Percentiles rank a stretch among this genome's conserved stretches.
Evolutionary conservation across 2,888 invertebrate species (phyloP).

Genomic region (Mongoloraphidia duomilia): DNA sequence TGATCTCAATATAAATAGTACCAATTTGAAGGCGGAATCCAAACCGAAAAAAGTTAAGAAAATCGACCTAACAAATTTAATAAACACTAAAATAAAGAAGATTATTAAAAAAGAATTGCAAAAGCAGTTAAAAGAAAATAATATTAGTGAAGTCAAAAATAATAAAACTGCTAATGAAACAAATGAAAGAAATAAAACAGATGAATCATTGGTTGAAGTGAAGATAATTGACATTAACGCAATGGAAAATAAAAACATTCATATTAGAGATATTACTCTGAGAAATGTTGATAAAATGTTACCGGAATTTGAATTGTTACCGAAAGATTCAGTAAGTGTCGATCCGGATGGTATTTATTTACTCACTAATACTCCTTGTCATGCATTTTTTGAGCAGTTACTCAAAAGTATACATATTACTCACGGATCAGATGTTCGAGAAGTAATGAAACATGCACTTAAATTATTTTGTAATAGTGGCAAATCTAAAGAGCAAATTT

Average conservation of each 20-base stretch:
- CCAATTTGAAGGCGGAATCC: no score
- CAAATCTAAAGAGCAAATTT: conserved; percentile 2
- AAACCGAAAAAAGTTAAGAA: no score
- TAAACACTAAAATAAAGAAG: no score
- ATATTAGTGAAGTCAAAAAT: neutral
- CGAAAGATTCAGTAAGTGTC: conserved; percentile 22
- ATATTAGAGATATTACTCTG: conserved; percentile 1
- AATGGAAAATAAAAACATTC: neutral
- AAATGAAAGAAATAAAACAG: conserved; percentile 2
- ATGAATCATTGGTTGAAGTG: conserved; percentile 5
- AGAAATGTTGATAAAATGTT: conserved; percentile 6
- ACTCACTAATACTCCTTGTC: conserved; percentile 28
- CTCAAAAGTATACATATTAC: conserved; percentile 19
- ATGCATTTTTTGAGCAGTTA: conserved; percentile 29
- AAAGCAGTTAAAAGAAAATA: no score
- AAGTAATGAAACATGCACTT: conserved; percentile 19
- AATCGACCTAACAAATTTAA: no score
- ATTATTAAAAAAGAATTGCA: no score
- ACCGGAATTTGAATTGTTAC: conserved; percentile 19
- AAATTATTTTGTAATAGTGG: conserved; percentile 23
- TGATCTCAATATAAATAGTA: no score
- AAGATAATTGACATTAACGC: neutral
- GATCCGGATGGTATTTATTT: conserved; percentile 28
- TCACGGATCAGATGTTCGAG: conserved; percentile 16
- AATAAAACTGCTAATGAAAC: conserved; percentile 1